Conservation (phyloP, 2,888 invertebrate species). For the Hydrotaea cyrtoneurina region DNA sequence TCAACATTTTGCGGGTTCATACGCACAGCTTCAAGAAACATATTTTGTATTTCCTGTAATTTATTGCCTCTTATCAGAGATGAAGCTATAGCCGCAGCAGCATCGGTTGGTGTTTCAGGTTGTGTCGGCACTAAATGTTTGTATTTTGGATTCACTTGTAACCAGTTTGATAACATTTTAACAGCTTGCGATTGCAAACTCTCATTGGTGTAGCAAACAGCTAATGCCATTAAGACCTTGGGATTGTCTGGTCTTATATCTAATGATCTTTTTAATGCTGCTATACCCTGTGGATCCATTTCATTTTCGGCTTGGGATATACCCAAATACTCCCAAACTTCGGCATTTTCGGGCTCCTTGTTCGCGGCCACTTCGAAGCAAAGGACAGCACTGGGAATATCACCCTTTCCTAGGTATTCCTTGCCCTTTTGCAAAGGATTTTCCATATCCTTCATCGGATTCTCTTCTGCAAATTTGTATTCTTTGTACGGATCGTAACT, state of each 20-base stretch:
- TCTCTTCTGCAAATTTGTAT: slow-evolving; percentile 84
- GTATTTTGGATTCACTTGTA: slow-evolving; percentile 91
- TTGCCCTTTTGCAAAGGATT: slow-evolving; percentile 94
- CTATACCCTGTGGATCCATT: slow-evolving; percentile 95
- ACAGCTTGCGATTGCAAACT: slow-evolving; percentile 95
- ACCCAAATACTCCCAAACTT: slow-evolving; percentile 94
- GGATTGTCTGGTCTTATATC: slow-evolving; percentile 90
- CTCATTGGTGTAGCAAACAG: slow-evolving; percentile 98
- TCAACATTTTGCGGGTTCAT: slow-evolving; percentile 88
- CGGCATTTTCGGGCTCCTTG: slow-evolving; percentile 88
- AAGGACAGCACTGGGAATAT: slow-evolving; percentile 96
- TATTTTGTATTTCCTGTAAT: slow-evolving; percentile 85
- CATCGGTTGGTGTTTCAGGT: slow-evolving; percentile 80
- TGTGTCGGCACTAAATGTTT: slow-evolving; percentile 83
- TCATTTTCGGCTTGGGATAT: slow-evolving; percentile 99
- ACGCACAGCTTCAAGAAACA: slow-evolving; percentile 91
- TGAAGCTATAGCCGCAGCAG: slow-evolving; percentile 76
- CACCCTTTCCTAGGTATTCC: slow-evolving; percentile 90
- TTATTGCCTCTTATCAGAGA: slow-evolving; percentile 81
- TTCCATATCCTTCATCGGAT: slow-evolving; percentile 89
- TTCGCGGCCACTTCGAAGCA: slow-evolving; percentile 98
- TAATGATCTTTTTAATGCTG: slow-evolving; percentile 93
- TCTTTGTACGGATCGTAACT: slow-evolving; percentile 85
- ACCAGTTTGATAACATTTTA: slow-evolving; percentile 89
- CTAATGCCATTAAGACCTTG: slow-evolving; percentile 92